These are phyloP conservation scores for Heliconius nattereri DNA, from an alignment of 1,140 invertebrate species.

Conservation along the genomic window DNA sequence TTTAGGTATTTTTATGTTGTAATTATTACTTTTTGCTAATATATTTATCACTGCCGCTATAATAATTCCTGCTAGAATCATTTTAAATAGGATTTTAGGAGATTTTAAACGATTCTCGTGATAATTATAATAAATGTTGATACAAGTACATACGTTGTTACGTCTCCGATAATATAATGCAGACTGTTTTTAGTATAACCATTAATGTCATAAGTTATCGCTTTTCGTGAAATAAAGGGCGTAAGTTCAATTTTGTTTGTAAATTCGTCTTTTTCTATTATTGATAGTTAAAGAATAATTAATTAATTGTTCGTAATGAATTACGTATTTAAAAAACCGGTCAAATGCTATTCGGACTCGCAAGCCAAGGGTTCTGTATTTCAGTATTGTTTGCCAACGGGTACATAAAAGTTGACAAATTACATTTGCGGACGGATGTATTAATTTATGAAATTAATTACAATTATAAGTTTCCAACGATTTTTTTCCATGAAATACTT, in stretches of 20 bases:
- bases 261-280: neutral
- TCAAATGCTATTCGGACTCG: too few relatives aligned
- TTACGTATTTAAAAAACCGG: too few relatives aligned
- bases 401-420: too few relatives aligned
- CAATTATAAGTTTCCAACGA: too few relatives aligned
- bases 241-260: neutral
- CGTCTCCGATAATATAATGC: neutral
- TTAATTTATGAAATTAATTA: too few relatives aligned
- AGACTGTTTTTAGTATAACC: neutral
- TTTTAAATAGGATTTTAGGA: neutral
- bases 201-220: slow-evolving; percentile 9
- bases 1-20: slow-evolving; percentile 28
- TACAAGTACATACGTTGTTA: neutral
- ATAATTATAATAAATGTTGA: neutral
- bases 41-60: slow-evolving; percentile 20
- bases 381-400: too few relatives aligned
- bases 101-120: neutral
- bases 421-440: too few relatives aligned
- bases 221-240: neutral
- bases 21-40: slow-evolving; percentile 30
- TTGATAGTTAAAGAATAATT: too few relatives aligned
- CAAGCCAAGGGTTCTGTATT: too few relatives aligned
- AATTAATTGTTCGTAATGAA: too few relatives aligned
- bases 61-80: slow-evolving; percentile 18
- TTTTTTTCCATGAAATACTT: too few relatives aligned